These are phyloP conservation scores for Helobdella robusta DNA, from an alignment of 2,888 invertebrate species.

Conservation along the genomic window DNA sequence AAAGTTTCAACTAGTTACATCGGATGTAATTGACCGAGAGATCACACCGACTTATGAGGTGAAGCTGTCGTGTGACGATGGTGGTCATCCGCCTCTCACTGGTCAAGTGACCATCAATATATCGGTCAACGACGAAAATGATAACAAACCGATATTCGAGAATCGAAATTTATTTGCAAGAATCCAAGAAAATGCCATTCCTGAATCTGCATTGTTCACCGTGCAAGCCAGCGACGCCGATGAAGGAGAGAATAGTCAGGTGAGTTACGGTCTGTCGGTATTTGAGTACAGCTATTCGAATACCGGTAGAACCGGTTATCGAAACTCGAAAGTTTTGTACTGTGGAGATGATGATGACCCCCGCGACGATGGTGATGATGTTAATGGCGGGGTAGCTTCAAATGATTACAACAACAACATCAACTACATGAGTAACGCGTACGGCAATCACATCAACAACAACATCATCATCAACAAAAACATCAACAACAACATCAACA, in stretches of 20 bases:
- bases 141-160: constrained; percentile 15
- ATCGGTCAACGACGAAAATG: not conserved
- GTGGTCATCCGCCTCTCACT: not conserved
- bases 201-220: not conserved
- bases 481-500: no score
- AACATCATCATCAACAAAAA: not conserved
- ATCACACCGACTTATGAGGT: not conserved
- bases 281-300: no score
- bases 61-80: not conserved
- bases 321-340: no score
- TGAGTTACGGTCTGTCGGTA: not conserved
- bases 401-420: no score
- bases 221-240: constrained; percentile 3
- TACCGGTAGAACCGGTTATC: no score
- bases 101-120: not conserved
- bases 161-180: not conserved
- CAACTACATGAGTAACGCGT: not conserved
- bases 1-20: constrained; percentile 5
- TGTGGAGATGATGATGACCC: no score
- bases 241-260: not conserved
- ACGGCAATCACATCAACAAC: no score
- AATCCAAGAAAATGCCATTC: not conserved
- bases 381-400: no score
- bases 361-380: no score
- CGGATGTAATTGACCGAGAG: constrained; percentile 8